Evolutionary conservation across 1,140 invertebrate genomes (phyloP).

Genomic region (Mactra quadrangularis): DNA sequence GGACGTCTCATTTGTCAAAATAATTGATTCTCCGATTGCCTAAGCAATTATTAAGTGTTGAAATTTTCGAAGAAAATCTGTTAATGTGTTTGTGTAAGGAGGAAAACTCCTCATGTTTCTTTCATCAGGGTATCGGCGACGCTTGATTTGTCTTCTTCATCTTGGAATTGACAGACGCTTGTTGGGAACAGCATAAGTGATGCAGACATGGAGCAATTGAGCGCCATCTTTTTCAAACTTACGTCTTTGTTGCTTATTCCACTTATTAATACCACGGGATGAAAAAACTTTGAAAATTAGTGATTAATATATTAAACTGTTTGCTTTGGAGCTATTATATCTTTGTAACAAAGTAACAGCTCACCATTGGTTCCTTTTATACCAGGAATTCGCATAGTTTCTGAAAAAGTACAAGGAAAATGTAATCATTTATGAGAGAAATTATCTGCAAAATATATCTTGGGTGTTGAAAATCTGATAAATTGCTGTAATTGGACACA

Average conservation of each 20-base stretch:
- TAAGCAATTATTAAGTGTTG: conserved; percentile 62
- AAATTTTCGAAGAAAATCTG: conserved; percentile 57
- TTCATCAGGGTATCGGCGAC: conserved; percentile 52
- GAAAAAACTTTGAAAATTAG: too few species aligned
- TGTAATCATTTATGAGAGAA: too few species aligned
- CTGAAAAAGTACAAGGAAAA: too few species aligned
- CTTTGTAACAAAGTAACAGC: too few species aligned
- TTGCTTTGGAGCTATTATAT: too few species aligned
- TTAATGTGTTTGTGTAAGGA: conserved; percentile 62
- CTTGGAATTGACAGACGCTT: conserved; percentile 31
- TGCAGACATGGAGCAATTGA: too few species aligned
- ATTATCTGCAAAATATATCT: conserved; percentile 42
- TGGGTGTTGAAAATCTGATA: conserved; percentile 45
- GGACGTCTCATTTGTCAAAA: conserved; percentile 58
- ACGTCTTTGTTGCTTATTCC: too few species aligned
- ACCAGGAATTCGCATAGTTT: too few species aligned
- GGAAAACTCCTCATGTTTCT: conserved; percentile 35
- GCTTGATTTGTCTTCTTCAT: conserved; percentile 52
- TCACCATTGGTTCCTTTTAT: too few species aligned
- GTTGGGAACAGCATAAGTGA: conserved; percentile 7
- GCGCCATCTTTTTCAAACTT: too few species aligned
- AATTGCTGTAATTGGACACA: conserved; percentile 57
- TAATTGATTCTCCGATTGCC: conserved; percentile 59
- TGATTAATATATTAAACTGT: too few species aligned
- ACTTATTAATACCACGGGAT: too few species aligned